phyloP scores from a whole-genome alignment of 1,140 invertebrate genomes.

The Drosophila triauraria region DNA sequence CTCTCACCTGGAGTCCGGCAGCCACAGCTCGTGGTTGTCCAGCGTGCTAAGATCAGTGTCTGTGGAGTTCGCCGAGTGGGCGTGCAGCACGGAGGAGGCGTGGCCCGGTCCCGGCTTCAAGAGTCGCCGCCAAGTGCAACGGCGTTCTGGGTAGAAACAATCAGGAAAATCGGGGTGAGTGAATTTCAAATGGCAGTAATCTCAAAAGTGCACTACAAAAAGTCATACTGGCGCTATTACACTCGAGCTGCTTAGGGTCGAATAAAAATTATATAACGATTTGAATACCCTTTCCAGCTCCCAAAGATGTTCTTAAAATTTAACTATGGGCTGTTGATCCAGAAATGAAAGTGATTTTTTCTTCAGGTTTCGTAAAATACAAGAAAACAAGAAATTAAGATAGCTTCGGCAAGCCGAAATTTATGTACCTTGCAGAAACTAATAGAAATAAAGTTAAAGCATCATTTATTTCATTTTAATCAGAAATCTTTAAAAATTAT shows the following conservation, averaged over 20 bases:
- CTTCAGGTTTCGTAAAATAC: no score
- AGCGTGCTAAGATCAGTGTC: slow-evolving; percentile 92
- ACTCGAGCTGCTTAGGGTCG: slow-evolving; percentile 15
- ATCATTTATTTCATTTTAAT: no score
- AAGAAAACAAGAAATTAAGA: no score
- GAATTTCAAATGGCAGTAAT: slow-evolving; percentile 36
- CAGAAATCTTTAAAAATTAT: no score
- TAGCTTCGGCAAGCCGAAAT: no score
- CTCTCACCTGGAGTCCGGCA: slow-evolving; percentile 89
- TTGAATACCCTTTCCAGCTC: neutral
- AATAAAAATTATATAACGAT: neutral
- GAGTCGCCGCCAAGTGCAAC: slow-evolving; percentile 88
- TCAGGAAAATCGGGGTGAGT: slow-evolving; percentile 24
- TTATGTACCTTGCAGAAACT: no score
- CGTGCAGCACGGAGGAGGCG: slow-evolving; percentile 88
- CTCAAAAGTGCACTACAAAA: slow-evolving; percentile 23
- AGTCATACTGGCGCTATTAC: slow-evolving; percentile 66
- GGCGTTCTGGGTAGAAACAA: slow-evolving; percentile 85
- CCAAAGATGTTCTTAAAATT: neutral
- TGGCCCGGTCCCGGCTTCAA: slow-evolving; percentile 85
- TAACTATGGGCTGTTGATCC: neutral
- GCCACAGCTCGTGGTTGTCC: slow-evolving; percentile 92
- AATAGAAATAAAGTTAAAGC: no score
- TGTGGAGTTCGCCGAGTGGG: slow-evolving; percentile 90
- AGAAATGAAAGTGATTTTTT: no score